A percentile compares a stretch with the other conserved stretches of the same genome.
These are phyloP conservation scores for Lagocephalus sceleratus DNA, from an alignment of 2,797 vertebrate species.

Conservation along the genomic window DNA sequence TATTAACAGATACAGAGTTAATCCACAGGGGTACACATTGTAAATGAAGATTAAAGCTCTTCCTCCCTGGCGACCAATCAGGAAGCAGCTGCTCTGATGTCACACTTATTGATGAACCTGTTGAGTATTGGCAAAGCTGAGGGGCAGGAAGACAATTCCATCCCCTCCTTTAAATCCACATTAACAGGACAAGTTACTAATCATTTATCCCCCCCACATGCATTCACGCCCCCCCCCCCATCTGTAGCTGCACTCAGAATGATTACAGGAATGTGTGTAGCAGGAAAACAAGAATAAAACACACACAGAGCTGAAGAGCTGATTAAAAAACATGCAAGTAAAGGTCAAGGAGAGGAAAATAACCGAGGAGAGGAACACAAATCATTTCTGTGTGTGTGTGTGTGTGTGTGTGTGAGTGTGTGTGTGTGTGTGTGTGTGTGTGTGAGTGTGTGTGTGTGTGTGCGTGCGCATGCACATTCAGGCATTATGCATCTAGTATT, in stretches of 20 bases:
- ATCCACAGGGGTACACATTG: neutral
- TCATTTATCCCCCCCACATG: slow-evolving; percentile 5
- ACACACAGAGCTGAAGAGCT: slow-evolving; percentile 24
- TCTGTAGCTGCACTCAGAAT: slow-evolving; percentile 7
- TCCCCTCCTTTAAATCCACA: slow-evolving; percentile 9
- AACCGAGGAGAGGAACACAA: slow-evolving; percentile 21
- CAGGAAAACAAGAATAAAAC: slow-evolving; percentile 16
- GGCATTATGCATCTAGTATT: slow-evolving; percentile 5
- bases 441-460: slow-evolving; percentile 20
- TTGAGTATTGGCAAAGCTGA: neutral
- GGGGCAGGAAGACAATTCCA: slow-evolving; percentile 9
- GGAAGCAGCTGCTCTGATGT: neutral
- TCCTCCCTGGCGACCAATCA: slow-evolving; percentile 1
- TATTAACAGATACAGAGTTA: neutral
- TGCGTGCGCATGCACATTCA: slow-evolving; percentile 8
- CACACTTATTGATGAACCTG: slow-evolving; percentile 14
- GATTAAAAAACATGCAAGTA: slow-evolving; percentile 33
- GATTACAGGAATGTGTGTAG: slow-evolving; percentile 40
- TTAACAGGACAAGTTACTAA: slow-evolving; percentile 12
- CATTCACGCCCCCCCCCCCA: neutral
- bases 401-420: slow-evolving; percentile 14
- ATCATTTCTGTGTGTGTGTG: slow-evolving; percentile 22
- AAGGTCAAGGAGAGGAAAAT: slow-evolving; percentile 40
- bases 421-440: slow-evolving; percentile 17
- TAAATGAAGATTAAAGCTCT: slow-evolving; percentile 20